Conservation (phyloP, 2,113 vertebrate genomes). For the Tragelaphus scriptus region DNA sequence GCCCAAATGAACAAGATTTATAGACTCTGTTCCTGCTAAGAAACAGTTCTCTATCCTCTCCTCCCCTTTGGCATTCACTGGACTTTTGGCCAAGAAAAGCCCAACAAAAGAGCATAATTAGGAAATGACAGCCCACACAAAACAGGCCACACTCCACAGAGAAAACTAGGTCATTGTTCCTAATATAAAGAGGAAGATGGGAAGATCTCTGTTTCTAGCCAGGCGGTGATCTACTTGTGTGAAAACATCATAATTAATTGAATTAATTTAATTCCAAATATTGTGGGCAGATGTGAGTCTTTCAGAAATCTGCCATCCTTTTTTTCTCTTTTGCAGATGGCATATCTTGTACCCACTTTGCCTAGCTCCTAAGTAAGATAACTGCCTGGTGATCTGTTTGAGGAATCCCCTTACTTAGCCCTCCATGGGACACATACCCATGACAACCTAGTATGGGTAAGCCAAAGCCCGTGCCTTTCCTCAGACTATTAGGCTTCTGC, state of each 20-base stretch:
- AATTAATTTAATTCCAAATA: conserved; percentile 76
- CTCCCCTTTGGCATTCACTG: background rate
- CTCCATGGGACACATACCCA: background rate
- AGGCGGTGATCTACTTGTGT: conserved; percentile 44
- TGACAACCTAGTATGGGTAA: background rate
- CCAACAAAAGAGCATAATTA: conserved; percentile 40
- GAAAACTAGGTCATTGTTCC: conserved; percentile 67
- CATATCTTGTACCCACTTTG: background rate
- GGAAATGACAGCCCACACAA: conserved; percentile 13
- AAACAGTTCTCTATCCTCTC: background rate
- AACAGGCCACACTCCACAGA: conserved; percentile 4
- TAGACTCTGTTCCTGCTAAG: background rate
- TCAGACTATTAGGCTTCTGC: background rate
- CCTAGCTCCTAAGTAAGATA: background rate
- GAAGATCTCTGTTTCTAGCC: conserved; percentile 50
- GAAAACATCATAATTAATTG: conserved; percentile 68
- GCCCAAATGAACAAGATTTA: background rate
- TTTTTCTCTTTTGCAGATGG: conserved; percentile 45
- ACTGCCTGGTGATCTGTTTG: background rate
- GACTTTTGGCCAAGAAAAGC: background rate
- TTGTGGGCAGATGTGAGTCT: conserved; percentile 64
- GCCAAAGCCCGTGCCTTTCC: background rate
- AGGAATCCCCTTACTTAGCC: background rate
- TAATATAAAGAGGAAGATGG: conserved; percentile 45
- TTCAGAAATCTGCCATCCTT: background rate